phyloP scores from a whole-genome alignment of 92 coral and sea anemone species.

The Zoanthus sansibaricus region DNA sequence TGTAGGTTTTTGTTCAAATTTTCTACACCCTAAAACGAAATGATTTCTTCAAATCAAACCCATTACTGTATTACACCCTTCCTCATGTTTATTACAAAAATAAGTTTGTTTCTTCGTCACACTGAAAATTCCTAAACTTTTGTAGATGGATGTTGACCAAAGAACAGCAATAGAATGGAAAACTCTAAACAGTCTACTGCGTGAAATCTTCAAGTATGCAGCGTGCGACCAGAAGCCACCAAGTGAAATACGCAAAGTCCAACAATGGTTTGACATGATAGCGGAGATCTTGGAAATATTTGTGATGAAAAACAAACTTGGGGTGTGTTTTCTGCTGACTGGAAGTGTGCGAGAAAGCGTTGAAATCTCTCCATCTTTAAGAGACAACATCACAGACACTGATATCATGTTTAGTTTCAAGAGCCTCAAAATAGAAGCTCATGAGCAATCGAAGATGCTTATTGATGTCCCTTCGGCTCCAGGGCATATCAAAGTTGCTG shows the following conservation, averaged over 20 bases:
- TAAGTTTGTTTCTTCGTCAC: too few species aligned
- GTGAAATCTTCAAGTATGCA: constrained; percentile 12
- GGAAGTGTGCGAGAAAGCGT: constrained; percentile 30
- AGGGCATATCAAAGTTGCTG: constrained; percentile 10
- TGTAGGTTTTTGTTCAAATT: too few species aligned
- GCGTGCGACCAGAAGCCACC: too few species aligned
- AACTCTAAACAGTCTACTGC: constrained; percentile 1
- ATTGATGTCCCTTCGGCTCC: constrained; percentile 27
- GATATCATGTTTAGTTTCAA: constrained; percentile 36
- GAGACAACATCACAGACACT: not conserved
- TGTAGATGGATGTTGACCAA: constrained; percentile 35
- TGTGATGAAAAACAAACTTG: not conserved
- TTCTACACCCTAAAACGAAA: too few species aligned
- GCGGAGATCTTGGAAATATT: not conserved
- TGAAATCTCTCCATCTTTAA: not conserved
- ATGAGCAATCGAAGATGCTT: not conserved
- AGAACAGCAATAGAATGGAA: constrained; percentile 20
- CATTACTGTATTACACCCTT: too few species aligned
- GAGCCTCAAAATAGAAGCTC: constrained; percentile 4
- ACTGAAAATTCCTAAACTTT: not conserved
- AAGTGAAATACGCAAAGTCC: not conserved
- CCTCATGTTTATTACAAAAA: too few species aligned
- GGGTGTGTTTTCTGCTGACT: not conserved
- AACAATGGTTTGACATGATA: not conserved
- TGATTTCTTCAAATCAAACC: too few species aligned